Evolutionary conservation across 2,113 vertebrate species (phyloP).

Genomic region (Nycticebus coucang): DNA sequence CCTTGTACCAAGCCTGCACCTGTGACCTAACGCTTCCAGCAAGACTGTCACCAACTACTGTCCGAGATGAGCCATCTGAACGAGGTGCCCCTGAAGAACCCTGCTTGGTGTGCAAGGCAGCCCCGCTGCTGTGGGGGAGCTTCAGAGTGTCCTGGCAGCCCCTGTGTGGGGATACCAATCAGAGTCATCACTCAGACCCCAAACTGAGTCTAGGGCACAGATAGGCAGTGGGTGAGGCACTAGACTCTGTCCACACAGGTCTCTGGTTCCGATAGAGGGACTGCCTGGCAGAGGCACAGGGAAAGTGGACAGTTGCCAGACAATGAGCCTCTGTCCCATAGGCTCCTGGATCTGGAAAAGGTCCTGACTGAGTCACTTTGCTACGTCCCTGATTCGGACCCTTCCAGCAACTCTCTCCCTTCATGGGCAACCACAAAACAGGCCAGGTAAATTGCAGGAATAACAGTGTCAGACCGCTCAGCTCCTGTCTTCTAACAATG

Average conservation of each 20-base stretch:
- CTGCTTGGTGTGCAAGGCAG: rapidly evolving
- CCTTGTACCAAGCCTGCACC: background rate
- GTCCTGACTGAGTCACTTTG: background rate
- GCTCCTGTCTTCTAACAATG: background rate
- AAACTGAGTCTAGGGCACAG: background rate
- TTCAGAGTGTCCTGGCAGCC: background rate
- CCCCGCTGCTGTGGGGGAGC: background rate
- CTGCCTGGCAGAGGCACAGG: background rate
- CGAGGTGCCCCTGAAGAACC: background rate
- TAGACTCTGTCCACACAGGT: background rate
- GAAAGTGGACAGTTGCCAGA: background rate
- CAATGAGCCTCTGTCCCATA: background rate
- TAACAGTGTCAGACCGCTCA: background rate
- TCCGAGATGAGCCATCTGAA: background rate
- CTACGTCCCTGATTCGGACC: background rate
- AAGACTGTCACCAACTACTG: background rate
- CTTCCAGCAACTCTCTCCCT: background rate
- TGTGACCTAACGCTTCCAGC: background rate
- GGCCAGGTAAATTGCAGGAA: background rate
- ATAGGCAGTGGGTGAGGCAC: background rate
- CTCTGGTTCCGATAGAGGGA: background rate
- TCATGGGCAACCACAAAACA: background rate
- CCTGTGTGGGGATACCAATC: background rate
- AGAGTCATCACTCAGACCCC: background rate
- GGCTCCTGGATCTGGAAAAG: background rate